These are phyloP conservation scores for Lycodopsis pacificus DNA, from an alignment of 2,797 vertebrate species.

Conservation along the genomic window DNA sequence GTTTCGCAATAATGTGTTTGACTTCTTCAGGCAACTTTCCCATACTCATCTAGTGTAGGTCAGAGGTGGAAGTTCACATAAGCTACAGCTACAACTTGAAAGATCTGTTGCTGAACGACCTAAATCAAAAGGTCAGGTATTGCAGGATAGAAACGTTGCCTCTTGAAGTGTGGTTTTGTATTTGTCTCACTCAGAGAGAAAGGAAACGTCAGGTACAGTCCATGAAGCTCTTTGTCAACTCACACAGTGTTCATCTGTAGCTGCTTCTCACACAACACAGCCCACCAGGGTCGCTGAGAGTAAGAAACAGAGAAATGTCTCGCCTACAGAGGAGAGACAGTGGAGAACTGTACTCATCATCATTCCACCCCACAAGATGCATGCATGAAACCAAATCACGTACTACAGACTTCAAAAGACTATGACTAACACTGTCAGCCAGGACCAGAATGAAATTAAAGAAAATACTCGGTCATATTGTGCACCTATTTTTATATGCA, in stretches of 20 bases:
- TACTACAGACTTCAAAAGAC: slow-evolving; percentile 2
- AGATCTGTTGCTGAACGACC: background rate
- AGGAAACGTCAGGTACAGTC: slow-evolving; percentile 14
- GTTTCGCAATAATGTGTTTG: background rate
- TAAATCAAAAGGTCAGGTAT: background rate
- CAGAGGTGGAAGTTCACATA: slow-evolving; percentile 1
- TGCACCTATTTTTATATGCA: background rate
- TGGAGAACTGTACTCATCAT: slow-evolving; percentile 24
- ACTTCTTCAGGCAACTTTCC: background rate
- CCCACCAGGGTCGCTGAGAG: slow-evolving; percentile 56
- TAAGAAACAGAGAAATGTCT: slow-evolving; percentile 48
- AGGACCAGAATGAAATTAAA: background rate
- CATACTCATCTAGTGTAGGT: background rate
- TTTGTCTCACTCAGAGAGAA: slow-evolving; percentile 20
- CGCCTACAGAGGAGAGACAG: slow-evolving; percentile 54
- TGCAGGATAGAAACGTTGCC: slow-evolving; percentile 13
- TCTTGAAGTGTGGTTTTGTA: background rate
- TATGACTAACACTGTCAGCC: background rate
- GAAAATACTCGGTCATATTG: background rate
- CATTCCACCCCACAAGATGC: slow-evolving; percentile 21
- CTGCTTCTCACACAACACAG: slow-evolving; percentile 40
- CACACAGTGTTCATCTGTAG: slow-evolving; percentile 20
- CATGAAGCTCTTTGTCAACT: slow-evolving; percentile 9
- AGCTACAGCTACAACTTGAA: slow-evolving; percentile 1
- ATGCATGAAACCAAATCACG: slow-evolving; percentile 26